Conservation (phyloP, 2,797 vertebrate species). For the Rhinophrynus dorsalis region DNA sequence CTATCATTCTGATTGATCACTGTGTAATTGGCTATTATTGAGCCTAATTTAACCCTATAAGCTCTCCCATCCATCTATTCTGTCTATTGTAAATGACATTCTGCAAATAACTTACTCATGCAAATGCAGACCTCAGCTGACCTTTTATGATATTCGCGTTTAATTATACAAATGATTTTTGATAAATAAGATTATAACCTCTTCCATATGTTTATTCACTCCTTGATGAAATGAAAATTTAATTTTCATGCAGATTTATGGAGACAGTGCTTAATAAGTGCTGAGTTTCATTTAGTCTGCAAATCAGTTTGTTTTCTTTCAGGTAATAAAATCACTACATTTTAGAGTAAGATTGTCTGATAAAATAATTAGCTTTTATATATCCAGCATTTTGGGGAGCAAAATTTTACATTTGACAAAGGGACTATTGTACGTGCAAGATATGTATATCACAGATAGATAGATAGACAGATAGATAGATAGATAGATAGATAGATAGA, state of each 20-base stretch:
- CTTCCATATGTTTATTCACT: slow-evolving; percentile 84
- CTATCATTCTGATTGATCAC: slow-evolving; percentile 99
- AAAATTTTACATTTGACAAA: too few relatives aligned
- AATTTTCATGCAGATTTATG: slow-evolving; percentile 97
- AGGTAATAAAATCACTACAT: slow-evolving; percentile 58
- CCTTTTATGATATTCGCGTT: slow-evolving; percentile 92
- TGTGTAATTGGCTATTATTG: slow-evolving; percentile 93
- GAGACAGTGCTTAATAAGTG: slow-evolving; percentile 76
- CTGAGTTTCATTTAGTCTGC: slow-evolving; percentile 79
- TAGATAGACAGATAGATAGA: too few relatives aligned
- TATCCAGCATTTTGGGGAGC: too few relatives aligned
- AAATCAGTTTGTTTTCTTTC: slow-evolving; percentile 59
- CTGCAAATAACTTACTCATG: slow-evolving; percentile 98
- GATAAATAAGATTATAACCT: slow-evolving; percentile 95
- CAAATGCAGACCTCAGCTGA: slow-evolving; percentile 90
- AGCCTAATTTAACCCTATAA: slow-evolving; percentile 98
- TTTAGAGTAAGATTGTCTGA: not conserved
- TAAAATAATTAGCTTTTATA: too few relatives aligned
- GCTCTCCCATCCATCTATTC: slow-evolving; percentile 87
- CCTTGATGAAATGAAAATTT: slow-evolving; percentile 97
- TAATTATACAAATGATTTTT: slow-evolving; percentile 98
- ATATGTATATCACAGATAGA: too few relatives aligned
- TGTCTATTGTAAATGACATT: slow-evolving; percentile 91
- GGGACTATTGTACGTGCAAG: too few relatives aligned
- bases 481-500: too few relatives aligned